phyloP scores from a whole-genome alignment of 2,113 vertebrate species.

The Aegotheles bennettii region DNA sequence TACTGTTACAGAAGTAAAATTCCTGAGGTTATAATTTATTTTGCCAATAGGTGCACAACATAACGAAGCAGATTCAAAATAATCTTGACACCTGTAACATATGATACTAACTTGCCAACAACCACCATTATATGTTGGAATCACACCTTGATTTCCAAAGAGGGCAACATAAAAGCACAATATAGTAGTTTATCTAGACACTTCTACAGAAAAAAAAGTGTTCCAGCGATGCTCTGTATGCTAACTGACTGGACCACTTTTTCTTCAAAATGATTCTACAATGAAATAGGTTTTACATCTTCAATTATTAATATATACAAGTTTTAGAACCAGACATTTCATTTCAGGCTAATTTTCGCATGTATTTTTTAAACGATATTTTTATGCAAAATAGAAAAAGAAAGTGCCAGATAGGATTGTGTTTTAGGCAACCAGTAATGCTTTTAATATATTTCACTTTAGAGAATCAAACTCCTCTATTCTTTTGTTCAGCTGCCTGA shows the following conservation, averaged over 20 bases:
- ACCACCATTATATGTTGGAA: background rate
- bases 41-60: background rate
- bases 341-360: background rate
- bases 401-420: background rate
- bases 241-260: background rate
- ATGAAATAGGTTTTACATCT: background rate
- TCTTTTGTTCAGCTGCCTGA: background rate
- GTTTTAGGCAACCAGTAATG: background rate
- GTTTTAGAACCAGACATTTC: background rate
- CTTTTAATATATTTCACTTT: background rate
- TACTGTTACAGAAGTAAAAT: background rate
- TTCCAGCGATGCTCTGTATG: fast-evolving
- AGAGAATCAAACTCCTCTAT: background rate
- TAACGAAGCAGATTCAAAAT: background rate
- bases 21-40: background rate
- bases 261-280: background rate
- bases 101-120: background rate
- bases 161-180: background rate
- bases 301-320: background rate
- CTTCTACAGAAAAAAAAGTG: background rate
- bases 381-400: background rate
- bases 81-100: background rate
- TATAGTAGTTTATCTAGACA: background rate
- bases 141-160: background rate
- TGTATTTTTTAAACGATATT: background rate